phyloP scores from a whole-genome alignment of 2,113 vertebrate species.

The Dasyprocta punctata region DNA sequence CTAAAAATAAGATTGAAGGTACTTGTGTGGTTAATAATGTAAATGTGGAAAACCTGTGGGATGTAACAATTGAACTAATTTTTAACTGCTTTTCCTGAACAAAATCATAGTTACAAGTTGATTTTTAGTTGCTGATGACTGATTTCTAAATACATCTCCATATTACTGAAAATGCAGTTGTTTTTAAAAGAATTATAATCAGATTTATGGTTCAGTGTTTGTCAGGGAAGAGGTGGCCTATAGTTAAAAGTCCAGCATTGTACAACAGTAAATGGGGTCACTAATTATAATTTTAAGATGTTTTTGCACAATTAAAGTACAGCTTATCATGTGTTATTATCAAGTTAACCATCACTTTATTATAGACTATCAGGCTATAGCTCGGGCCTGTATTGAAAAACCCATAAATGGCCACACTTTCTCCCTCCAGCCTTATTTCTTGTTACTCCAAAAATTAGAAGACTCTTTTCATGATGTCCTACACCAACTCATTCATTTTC shows the following conservation, averaged over 20 bases:
- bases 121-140: neutral
- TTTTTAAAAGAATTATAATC: neutral
- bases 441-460: neutral
- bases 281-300: neutral
- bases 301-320: slow-evolving; percentile 2
- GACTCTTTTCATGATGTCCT: neutral
- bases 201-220: neutral
- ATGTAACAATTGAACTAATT: slow-evolving; percentile 29
- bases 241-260: neutral
- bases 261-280: neutral
- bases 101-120: slow-evolving; percentile 33
- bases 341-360: slow-evolving; percentile 10
- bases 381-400: neutral
- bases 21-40: slow-evolving; percentile 44
- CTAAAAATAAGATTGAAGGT: slow-evolving; percentile 35
- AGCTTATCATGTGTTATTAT: neutral
- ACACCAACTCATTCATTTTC: neutral
- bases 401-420: neutral
- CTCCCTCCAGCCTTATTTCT: slow-evolving; percentile 7
- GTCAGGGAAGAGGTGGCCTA: neutral
- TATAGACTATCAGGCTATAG: neutral
- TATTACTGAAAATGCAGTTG: neutral
- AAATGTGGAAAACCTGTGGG: slow-evolving; percentile 58
- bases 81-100: slow-evolving; percentile 18
- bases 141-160: slow-evolving; percentile 21